Evolutionary conservation across 2,113 vertebrate genomes (phyloP).

Genomic region (Montifringilla adamsi): DNA sequence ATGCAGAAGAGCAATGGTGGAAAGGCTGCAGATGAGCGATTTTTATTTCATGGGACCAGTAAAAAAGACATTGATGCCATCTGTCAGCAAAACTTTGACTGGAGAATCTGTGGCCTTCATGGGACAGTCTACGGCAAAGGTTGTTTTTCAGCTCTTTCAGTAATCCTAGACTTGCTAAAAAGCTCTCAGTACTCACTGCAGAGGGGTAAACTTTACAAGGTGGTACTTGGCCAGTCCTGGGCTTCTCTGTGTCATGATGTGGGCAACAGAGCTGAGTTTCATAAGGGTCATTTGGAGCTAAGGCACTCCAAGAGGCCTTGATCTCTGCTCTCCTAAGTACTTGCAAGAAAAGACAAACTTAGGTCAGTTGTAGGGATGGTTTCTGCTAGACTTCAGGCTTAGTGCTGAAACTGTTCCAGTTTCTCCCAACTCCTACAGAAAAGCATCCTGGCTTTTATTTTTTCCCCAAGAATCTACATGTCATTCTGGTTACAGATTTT

Average conservation of each 20-base stretch:
- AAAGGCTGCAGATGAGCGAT: conserved; percentile 51
- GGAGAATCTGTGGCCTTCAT: conserved; percentile 73
- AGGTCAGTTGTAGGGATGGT: not conserved
- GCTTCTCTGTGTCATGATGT: not conserved
- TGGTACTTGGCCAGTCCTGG: not conserved
- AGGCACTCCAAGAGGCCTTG: not conserved
- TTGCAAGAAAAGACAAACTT: not conserved
- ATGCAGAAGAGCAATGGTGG: conserved; percentile 70
- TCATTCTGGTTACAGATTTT: not conserved
- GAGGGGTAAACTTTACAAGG: not conserved
- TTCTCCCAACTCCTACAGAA: not conserved
- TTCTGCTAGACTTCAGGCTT: not conserved
- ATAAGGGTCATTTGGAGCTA: not conserved
- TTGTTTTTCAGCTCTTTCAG: not conserved
- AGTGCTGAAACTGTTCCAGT: not conserved
- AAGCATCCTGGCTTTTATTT: not conserved
- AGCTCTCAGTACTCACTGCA: not conserved
- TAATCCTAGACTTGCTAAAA: not conserved
- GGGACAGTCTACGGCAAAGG: conserved; percentile 75
- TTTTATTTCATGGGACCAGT: conserved; percentile 74
- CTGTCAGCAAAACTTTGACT: conserved; percentile 77
- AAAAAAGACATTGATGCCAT: conserved; percentile 64
- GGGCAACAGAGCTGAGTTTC: not conserved
- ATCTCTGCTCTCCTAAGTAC: not conserved
- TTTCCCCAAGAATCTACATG: not conserved